Evolutionary conservation across 1,140 invertebrate genomes (phyloP).

Genomic region (Drosophila lowei): DNA sequence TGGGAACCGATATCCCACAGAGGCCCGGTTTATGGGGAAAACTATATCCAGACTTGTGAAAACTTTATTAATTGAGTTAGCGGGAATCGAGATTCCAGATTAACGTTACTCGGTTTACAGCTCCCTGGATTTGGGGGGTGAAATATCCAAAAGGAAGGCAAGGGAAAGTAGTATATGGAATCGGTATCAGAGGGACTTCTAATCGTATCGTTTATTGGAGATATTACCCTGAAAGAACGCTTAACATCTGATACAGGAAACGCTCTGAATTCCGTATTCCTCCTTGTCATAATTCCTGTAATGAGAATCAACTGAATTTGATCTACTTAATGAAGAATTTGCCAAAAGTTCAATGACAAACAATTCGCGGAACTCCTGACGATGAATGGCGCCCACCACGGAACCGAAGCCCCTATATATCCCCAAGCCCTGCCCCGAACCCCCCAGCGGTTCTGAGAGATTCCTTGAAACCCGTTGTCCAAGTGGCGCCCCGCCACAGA

Average conservation of each 20-base stretch:
- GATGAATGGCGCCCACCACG: constrained; percentile 70
- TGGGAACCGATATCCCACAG: constrained; percentile 35
- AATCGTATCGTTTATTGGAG: not conserved
- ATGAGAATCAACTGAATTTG: constrained; percentile 18
- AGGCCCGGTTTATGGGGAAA: constrained; percentile 16
- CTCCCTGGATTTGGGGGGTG: no score
- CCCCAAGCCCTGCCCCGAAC: constrained; percentile 1
- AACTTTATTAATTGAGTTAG: constrained; percentile 51
- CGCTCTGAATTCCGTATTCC: not conserved
- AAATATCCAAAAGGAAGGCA: no score
- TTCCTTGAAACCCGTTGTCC: constrained; percentile 59
- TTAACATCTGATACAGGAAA: no score
- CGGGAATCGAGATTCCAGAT: constrained; percentile 24
- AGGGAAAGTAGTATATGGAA: no score
- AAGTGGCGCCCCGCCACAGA: constrained; percentile 59
- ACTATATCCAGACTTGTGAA: constrained; percentile 31
- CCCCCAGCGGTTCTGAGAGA: constrained; percentile 10
- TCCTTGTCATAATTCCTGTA: not conserved
- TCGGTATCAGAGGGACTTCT: no score
- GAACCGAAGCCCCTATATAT: not conserved
- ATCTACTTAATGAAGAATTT: constrained; percentile 57
- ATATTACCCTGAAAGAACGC: no score
- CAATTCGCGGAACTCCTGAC: constrained; percentile 20
- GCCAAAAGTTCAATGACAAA: constrained; percentile 61
- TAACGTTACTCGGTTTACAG: not conserved